These are phyloP conservation scores for Eristalis intricaria DNA, from an alignment of 2,888 invertebrate species.

Conservation along the genomic window DNA sequence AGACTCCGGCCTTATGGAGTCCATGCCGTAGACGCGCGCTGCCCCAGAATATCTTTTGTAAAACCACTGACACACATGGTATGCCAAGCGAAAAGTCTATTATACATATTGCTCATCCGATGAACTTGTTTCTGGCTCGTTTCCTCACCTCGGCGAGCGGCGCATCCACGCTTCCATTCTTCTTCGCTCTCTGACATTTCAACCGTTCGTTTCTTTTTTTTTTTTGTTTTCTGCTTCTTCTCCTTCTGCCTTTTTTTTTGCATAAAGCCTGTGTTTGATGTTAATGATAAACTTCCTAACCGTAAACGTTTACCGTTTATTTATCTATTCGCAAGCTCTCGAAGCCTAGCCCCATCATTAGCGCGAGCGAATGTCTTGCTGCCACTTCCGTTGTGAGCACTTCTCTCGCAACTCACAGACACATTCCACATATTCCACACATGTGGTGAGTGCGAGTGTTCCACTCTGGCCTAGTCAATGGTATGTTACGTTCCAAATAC, in stretches of 20 bases:
- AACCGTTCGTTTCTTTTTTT: neutral
- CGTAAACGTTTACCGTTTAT: slow-evolving; percentile 38
- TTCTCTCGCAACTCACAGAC: slow-evolving; percentile 4
- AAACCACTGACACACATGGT: slow-evolving; percentile 49
- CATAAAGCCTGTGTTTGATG: slow-evolving; percentile 16
- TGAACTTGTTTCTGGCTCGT: slow-evolving; percentile 8
- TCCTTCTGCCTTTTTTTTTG: slow-evolving; percentile 11
- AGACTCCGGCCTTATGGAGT: neutral
- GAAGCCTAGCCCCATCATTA: slow-evolving; percentile 34
- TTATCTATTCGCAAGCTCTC: slow-evolving; percentile 36
- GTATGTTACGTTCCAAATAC: slow-evolving; percentile 46
- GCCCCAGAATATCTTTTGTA: neutral
- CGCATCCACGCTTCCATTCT: neutral
- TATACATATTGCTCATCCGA: slow-evolving; percentile 14
- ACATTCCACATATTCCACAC: neutral
- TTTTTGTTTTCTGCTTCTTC: neutral
- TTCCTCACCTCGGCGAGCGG: neutral
- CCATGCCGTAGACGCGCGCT: neutral
- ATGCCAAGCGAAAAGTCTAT: slow-evolving; percentile 44
- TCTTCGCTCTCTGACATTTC: slow-evolving; percentile 5
- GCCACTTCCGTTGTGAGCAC: slow-evolving; percentile 55
- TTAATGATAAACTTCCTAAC: slow-evolving; percentile 40
- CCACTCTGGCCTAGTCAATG: neutral
- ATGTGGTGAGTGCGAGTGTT: slow-evolving; percentile 1
- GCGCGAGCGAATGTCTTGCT: slow-evolving; percentile 39